phyloP scores from a whole-genome alignment of 2,113 vertebrate genomes.

The Catagonus wagneri region DNA sequence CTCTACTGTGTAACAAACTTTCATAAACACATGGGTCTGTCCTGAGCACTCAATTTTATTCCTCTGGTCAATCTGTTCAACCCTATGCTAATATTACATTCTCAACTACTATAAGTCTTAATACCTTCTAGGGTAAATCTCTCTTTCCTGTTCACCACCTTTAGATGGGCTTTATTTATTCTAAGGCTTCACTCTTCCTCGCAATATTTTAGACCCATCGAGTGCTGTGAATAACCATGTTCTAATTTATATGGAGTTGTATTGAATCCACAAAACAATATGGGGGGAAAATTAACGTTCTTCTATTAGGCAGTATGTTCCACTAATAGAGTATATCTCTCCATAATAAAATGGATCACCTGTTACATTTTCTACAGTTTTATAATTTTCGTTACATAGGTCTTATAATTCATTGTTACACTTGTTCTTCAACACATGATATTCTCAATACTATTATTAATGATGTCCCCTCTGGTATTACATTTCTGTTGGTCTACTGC shows the following conservation, averaged over 20 bases:
- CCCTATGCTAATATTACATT: background rate
- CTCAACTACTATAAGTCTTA: background rate
- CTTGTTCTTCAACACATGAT: background rate
- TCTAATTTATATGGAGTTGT: background rate
- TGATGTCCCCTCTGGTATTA: background rate
- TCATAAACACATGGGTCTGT: background rate
- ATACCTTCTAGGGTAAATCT: background rate
- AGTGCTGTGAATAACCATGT: background rate
- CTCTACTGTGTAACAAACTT: slow-evolving; percentile 31
- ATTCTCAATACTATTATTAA: slow-evolving; percentile 19
- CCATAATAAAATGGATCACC: slow-evolving; percentile 48
- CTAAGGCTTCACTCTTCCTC: background rate
- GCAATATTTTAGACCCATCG: background rate
- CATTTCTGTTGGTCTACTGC: background rate
- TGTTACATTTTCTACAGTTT: background rate
- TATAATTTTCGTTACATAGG: slow-evolving; percentile 9
- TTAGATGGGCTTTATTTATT: slow-evolving; percentile 9
- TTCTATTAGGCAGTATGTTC: background rate
- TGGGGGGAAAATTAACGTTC: background rate
- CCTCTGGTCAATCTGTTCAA: background rate
- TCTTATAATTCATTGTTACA: background rate
- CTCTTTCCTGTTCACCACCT: background rate
- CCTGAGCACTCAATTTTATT: background rate
- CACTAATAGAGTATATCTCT: background rate
- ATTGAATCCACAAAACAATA: background rate